A percentile compares a stretch with the other conserved stretches of the same genome.
phyloP scores from a whole-genome alignment of 2,797 vertebrate genomes.

The Schizopygopsis pylzovi region DNA sequence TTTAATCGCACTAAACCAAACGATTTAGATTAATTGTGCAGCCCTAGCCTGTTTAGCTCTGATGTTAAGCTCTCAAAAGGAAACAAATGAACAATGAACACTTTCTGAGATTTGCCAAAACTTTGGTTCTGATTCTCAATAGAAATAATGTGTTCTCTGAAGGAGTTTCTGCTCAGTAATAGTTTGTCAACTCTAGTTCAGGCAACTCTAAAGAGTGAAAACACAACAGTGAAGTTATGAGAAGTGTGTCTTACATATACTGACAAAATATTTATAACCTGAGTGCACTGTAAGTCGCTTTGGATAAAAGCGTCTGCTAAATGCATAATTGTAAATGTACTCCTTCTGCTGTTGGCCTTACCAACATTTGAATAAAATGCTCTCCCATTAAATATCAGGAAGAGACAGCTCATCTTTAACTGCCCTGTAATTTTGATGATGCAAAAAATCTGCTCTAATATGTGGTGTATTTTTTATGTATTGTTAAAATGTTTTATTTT shows the following conservation, averaged over 20 bases:
- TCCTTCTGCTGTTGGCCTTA: neutral
- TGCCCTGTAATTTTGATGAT: neutral
- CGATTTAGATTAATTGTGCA: neutral
- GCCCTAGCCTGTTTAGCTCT: neutral
- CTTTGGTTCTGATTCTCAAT: too few relatives aligned
- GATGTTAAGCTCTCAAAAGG: too few relatives aligned
- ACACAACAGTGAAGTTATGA: neutral
- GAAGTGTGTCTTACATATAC: neutral
- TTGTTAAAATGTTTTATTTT: too few relatives aligned
- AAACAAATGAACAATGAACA: too few relatives aligned
- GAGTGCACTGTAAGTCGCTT: too few relatives aligned
- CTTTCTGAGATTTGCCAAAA: too few relatives aligned
- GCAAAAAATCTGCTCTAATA: too few relatives aligned
- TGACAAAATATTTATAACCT: too few relatives aligned
- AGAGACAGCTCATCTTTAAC: neutral
- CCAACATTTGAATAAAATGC: neutral
- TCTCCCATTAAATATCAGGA: neutral
- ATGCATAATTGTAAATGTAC: neutral
- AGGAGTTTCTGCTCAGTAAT: neutral
- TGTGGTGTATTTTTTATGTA: too few relatives aligned
- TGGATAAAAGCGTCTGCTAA: too few relatives aligned
- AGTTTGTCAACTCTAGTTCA: neutral
- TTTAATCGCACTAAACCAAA: too few relatives aligned
- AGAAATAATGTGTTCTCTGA: neutral
- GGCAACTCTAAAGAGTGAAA: neutral